These are phyloP conservation scores for Talpa occidentalis DNA, from an alignment of 2,113 vertebrate species.

Conservation along the genomic window DNA sequence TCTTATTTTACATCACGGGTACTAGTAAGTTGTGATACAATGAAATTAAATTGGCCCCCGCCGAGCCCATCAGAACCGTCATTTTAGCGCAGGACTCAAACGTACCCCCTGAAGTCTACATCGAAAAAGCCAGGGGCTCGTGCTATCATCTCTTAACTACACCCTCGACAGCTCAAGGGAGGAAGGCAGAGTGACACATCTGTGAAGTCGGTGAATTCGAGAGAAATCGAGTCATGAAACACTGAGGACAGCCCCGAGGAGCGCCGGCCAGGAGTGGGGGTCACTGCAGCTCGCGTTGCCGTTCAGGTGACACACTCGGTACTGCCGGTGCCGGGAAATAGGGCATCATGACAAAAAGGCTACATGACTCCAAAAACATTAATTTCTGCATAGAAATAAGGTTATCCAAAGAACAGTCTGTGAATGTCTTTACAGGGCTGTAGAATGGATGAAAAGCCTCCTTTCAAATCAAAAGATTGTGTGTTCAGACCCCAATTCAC, in stretches of 20 bases:
- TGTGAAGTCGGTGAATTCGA: not conserved
- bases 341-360: not conserved
- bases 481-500: not conserved
- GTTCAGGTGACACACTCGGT: not conserved
- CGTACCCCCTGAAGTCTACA: not conserved
- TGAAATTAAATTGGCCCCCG: conserved; percentile 57
- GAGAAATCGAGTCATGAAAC: not conserved
- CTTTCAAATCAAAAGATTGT: not conserved
- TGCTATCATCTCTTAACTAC: not conserved
- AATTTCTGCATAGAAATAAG: conserved; percentile 18
- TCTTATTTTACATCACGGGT: conserved; percentile 25
- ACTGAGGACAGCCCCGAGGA: not conserved
- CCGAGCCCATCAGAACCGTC: conserved; percentile 43
- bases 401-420: not conserved
- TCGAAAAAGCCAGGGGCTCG: not conserved
- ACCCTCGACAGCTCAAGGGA: not conserved
- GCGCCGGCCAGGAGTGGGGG: not conserved
- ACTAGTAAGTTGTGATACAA: conserved; percentile 31
- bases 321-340: not conserved
- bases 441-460: not conserved
- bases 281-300: not conserved
- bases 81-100: conserved; percentile 41
- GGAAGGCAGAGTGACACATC: not conserved
- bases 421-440: not conserved
- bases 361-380: not conserved